Evolutionary conservation across 2,888 invertebrate species (phyloP).

Genomic region (Lobophora halterata): DNA sequence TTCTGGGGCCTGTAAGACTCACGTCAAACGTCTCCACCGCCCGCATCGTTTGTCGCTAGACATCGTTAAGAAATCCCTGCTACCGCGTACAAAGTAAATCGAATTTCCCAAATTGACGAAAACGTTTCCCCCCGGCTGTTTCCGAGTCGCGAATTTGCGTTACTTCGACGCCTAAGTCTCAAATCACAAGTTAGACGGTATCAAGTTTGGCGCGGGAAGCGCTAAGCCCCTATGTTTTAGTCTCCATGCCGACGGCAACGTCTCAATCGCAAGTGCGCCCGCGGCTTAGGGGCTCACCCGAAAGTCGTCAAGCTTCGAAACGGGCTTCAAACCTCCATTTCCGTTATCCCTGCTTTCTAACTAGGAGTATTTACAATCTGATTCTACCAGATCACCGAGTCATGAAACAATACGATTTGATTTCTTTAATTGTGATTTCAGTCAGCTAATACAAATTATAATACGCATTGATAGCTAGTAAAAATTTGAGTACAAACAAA

Average conservation of each 20-base stretch:
- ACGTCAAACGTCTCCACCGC: slow-evolving; percentile 52
- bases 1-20: slow-evolving; percentile 46
- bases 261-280: slow-evolving; percentile 67
- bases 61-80: slow-evolving; percentile 37
- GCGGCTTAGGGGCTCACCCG: slow-evolving; percentile 66
- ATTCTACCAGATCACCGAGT: slow-evolving; percentile 31
- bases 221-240: slow-evolving; percentile 71
- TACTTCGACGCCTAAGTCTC: slow-evolving; percentile 71
- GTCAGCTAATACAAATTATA: not conserved
- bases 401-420: slow-evolving; percentile 13
- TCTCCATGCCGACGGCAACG: slow-evolving; percentile 56
- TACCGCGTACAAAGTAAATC: slow-evolving; percentile 38
- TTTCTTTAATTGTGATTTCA: not conserved
- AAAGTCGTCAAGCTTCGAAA: slow-evolving; percentile 57
- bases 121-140: slow-evolving; percentile 36
- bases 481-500: too few species aligned
- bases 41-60: slow-evolving; percentile 50
- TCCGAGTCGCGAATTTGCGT: slow-evolving; percentile 68
- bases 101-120: slow-evolving; percentile 46
- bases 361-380: slow-evolving; percentile 48
- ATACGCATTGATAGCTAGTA: too few species aligned
- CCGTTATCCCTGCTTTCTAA: slow-evolving; percentile 59
- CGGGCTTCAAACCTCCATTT: slow-evolving; percentile 66
- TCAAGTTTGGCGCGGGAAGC: slow-evolving; percentile 66
- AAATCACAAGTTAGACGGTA: slow-evolving; percentile 73